Conservation (phyloP, 2,888 invertebrate genomes). For the Oligia fasciuncula region DNA sequence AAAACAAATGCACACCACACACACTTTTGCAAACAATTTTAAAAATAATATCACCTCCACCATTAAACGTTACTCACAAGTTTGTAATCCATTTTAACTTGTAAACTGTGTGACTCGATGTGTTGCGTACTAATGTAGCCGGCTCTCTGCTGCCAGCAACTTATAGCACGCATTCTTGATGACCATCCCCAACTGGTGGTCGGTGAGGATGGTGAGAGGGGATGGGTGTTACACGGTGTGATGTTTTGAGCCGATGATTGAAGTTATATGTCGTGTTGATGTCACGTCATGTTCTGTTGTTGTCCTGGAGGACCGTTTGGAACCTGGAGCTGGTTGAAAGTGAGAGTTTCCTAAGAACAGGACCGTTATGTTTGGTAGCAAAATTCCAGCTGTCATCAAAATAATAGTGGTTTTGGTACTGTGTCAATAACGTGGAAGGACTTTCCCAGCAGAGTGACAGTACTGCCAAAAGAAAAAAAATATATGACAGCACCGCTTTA, state of each 20-base stretch:
- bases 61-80: conserved; percentile 67
- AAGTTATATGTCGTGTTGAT: background rate
- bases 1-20: conserved; percentile 23
- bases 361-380: background rate
- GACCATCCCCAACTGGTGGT: conserved; percentile 43
- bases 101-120: conserved; percentile 28
- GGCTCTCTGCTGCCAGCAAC: conserved; percentile 20
- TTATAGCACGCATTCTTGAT: conserved; percentile 54
- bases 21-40: conserved; percentile 38
- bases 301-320: too few species aligned
- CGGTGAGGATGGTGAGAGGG: conserved; percentile 21
- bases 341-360: background rate
- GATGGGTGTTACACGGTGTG: conserved; percentile 1
- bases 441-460: background rate
- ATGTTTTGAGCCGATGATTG: background rate
- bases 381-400: too few species aligned
- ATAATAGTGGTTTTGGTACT: background rate
- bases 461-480: background rate
- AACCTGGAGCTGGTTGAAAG: background rate
- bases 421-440: background rate
- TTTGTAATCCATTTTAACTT: conserved; percentile 69
- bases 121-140: conserved; percentile 46
- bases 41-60: conserved; percentile 48
- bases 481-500: background rate
- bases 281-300: background rate